Evolutionary conservation across 2,797 vertebrate genomes (phyloP).

Genomic region (Eospalax fontanierii): DNA sequence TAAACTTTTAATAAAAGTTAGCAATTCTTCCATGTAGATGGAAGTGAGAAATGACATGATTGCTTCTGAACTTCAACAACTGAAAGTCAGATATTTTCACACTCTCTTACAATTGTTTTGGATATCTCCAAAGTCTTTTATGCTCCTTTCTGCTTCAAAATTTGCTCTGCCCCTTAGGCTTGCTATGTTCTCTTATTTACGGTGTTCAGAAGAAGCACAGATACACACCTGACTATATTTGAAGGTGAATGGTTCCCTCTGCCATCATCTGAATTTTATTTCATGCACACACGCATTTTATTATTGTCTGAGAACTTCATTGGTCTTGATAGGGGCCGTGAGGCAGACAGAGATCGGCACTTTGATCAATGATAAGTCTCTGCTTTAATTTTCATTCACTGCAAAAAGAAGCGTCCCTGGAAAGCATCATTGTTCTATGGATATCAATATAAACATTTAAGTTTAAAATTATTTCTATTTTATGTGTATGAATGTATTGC

Average conservation of each 20-base stretch:
- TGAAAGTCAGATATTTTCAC: neutral
- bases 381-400: no score
- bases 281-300: neutral
- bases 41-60: neutral
- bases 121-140: neutral
- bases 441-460: no score
- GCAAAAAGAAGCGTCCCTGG: no score
- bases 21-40: neutral
- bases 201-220: neutral
- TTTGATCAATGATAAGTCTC: no score
- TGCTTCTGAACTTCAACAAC: neutral
- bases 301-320: neutral
- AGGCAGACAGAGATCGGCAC: neutral
- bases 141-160: neutral
- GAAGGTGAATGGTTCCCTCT: neutral
- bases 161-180: neutral
- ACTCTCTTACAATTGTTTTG: neutral
- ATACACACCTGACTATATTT: neutral
- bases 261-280: neutral
- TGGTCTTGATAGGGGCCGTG: neutral
- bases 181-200: neutral
- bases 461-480: no score
- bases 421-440: no score
- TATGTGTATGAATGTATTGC: no score
- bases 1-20: conserved; percentile 45